A percentile compares a stretch with the other conserved stretches of the same genome.
These are phyloP conservation scores for Toxotes jaculatrix DNA, from an alignment of 2,113 vertebrate genomes.

Conservation along the genomic window DNA sequence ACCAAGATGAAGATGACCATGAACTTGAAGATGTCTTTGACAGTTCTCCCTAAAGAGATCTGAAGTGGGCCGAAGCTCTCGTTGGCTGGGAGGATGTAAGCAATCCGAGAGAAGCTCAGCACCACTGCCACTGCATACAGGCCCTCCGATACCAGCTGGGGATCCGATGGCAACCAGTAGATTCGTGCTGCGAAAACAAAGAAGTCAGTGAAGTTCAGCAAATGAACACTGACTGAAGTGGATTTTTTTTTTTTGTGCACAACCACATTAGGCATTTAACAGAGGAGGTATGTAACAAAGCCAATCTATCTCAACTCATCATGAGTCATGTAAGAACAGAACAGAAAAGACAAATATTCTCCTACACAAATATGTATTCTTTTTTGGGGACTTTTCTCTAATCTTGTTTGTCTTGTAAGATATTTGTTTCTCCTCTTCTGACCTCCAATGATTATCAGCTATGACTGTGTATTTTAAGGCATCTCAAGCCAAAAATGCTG, in stretches of 20 bases:
- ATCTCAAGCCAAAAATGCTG: no score
- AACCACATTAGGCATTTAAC: not conserved
- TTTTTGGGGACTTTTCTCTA: no score
- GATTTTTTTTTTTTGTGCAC: not conserved
- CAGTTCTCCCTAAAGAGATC: conserved; percentile 96
- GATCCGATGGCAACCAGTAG: conserved; percentile 94
- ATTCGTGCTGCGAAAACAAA: conserved; percentile 87
- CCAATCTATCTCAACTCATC: not conserved
- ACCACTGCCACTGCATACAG: conserved; percentile 97
- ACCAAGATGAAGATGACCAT: conserved; percentile 99
- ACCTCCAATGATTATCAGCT: not conserved
- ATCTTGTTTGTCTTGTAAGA: no score
- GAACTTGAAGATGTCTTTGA: conserved; percentile 99
- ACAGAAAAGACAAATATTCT: not conserved
- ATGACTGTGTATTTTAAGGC: no score
- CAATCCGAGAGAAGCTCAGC: conserved; percentile 97
- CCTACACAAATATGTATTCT: no score
- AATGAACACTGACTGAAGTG: not conserved
- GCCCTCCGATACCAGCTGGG: conserved; percentile 97
- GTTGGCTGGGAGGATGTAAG: conserved; percentile 97
- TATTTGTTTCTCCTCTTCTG: not conserved
- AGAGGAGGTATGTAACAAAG: not conserved
- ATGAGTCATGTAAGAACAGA: not conserved
- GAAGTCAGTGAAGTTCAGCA: not conserved
- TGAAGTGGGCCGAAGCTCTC: conserved; percentile 98